phyloP scores from a whole-genome alignment of 2,888 invertebrate species.

The Dysmachus trigonus region DNA sequence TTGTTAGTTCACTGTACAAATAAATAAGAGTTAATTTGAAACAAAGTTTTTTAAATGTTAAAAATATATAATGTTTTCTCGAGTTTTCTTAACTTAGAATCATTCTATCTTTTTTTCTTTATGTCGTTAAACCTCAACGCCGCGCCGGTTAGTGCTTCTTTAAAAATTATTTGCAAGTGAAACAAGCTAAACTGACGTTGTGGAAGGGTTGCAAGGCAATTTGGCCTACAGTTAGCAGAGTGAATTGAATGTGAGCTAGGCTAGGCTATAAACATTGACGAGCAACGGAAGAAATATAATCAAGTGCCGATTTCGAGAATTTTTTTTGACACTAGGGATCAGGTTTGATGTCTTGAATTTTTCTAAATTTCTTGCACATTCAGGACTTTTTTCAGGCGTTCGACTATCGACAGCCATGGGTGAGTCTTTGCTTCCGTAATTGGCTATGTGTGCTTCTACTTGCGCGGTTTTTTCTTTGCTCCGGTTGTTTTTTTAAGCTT shows the following conservation, averaged over 20 bases:
- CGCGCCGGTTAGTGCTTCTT: too few relatives aligned
- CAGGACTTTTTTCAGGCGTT: neutral
- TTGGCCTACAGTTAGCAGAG: neutral
- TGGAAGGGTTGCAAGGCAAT: neutral
- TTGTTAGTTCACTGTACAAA: too few relatives aligned
- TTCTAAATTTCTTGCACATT: constrained; percentile 20
- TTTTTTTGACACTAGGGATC: constrained; percentile 1
- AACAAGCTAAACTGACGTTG: neutral
- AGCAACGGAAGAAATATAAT: neutral
- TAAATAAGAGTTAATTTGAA: too few relatives aligned
- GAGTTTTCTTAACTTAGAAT: too few relatives aligned
- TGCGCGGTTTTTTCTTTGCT: neutral
- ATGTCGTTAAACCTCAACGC: too few relatives aligned
- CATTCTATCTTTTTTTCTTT: too few relatives aligned
- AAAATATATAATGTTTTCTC: too few relatives aligned
- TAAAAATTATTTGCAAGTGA: neutral
- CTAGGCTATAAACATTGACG: neutral
- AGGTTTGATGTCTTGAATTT: neutral
- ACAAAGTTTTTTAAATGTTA: too few relatives aligned
- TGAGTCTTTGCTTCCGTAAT: neutral
- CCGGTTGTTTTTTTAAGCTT: neutral
- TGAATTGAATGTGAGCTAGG: neutral
- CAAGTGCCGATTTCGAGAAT: neutral
- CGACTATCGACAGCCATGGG: neutral
- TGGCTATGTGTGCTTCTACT: constrained; percentile 2